These are phyloP conservation scores for Plebejus melissa DNA, from an alignment of 2,888 invertebrate genomes.

Conservation along the genomic window DNA sequence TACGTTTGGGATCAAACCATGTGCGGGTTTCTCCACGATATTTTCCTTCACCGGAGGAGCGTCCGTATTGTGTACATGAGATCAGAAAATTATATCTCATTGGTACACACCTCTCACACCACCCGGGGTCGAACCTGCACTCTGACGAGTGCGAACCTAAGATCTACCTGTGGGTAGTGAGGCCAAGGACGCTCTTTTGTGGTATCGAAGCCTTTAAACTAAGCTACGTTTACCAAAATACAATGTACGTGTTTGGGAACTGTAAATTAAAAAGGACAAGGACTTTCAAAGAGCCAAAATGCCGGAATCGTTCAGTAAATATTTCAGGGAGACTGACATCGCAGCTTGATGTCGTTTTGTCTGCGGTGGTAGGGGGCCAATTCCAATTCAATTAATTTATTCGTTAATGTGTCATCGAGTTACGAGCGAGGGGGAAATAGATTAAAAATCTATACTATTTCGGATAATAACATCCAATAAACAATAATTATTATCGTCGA, in stretches of 20 bases:
- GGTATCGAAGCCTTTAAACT: neutral
- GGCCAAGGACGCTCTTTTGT: too few relatives aligned
- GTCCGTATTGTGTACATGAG: too few relatives aligned
- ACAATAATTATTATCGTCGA: neutral
- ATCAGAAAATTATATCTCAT: too few relatives aligned
- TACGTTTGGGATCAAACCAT: too few relatives aligned
- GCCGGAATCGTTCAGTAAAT: neutral
- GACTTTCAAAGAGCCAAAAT: neutral
- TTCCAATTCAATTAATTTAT: conserved; percentile 10
- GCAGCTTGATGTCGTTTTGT: neutral
- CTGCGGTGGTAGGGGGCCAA: conserved; percentile 8
- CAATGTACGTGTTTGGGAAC: neutral
- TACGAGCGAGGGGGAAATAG: neutral
- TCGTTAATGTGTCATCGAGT: neutral
- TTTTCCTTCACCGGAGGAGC: too few relatives aligned
- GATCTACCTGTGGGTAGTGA: too few relatives aligned
- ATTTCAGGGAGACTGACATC: neutral
- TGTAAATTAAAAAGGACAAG: neutral
- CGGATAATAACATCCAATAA: neutral
- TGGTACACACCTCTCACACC: too few relatives aligned
- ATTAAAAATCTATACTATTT: conserved; percentile 13
- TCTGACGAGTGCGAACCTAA: too few relatives aligned
- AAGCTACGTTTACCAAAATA: neutral
- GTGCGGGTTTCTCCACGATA: too few relatives aligned
- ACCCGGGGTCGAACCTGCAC: too few relatives aligned